phyloP scores from a whole-genome alignment of 2,888 invertebrate genomes.

The Nephrotoma guestfalica region DNA sequence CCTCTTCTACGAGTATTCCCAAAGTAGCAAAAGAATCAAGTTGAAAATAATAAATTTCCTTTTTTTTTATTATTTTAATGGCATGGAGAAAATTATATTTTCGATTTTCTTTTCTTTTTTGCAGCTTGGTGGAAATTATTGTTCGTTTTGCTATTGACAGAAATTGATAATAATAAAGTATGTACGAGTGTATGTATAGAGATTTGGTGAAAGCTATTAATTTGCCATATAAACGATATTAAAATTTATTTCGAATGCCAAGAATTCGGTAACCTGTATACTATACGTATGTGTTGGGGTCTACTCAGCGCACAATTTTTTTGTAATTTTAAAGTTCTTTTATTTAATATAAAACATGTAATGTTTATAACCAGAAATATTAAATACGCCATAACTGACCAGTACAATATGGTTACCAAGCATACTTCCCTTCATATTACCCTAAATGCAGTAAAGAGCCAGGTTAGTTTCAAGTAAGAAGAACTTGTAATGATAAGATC shows the following conservation, averaged over 20 bases:
- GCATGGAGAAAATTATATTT: background rate
- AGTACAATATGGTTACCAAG: too few species aligned
- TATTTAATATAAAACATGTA: too few species aligned
- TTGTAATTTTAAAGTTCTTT: too few species aligned
- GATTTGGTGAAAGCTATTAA: background rate
- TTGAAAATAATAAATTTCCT: background rate
- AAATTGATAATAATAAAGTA: background rate
- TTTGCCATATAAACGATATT: background rate
- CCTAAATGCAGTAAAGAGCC: too few species aligned
- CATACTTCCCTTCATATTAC: too few species aligned
- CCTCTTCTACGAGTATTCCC: background rate
- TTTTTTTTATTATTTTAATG: background rate
- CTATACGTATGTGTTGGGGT: background rate
- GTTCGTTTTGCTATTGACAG: background rate
- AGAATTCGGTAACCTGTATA: background rate
- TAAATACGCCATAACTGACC: too few species aligned
- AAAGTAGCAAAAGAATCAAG: slow-evolving; percentile 2
- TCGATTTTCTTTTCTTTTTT: background rate
- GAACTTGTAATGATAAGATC: too few species aligned
- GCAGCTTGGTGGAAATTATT: background rate
- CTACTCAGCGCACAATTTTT: too few species aligned
- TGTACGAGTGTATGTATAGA: background rate
- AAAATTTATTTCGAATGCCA: background rate
- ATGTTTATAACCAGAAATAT: too few species aligned
- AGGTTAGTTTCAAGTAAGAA: too few species aligned